These are phyloP conservation scores for Trididemnum clinides DNA, from an alignment of 23 tunicate genomes.

Conservation along the genomic window DNA sequence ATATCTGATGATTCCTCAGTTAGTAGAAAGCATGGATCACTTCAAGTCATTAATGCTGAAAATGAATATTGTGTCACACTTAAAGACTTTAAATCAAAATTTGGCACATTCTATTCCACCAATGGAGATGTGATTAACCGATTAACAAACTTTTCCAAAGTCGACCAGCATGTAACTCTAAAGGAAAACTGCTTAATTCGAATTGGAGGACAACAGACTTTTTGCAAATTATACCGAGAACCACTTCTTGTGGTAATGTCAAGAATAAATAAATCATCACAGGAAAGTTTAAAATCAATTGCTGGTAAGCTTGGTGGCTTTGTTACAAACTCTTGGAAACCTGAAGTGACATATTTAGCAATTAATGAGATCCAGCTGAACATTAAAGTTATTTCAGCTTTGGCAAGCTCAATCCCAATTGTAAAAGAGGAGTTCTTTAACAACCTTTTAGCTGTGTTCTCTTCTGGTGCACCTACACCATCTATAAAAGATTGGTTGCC, in stretches of 20 bases:
- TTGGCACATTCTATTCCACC: slow-evolving; percentile 51
- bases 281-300: slow-evolving; percentile 3
- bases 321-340: slow-evolving; percentile 37
- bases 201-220: slow-evolving; percentile 60
- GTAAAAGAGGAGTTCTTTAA: slow-evolving; percentile 31
- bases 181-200: slow-evolving; percentile 27
- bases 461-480: background rate
- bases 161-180: background rate
- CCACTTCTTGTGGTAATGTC: slow-evolving; percentile 33
- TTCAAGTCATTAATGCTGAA: background rate
- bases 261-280: background rate
- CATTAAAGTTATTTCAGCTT: slow-evolving; percentile 62
- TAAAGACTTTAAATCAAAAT: slow-evolving; percentile 64
- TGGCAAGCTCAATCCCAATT: slow-evolving; percentile 50
- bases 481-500: slow-evolving; percentile 39
- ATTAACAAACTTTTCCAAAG: slow-evolving; percentile 13
- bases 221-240: slow-evolving; percentile 15
- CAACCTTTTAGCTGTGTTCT: background rate
- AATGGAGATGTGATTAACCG: background rate
- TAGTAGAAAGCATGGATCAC: slow-evolving; percentile 70
- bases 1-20: slow-evolving; percentile 69
- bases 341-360: slow-evolving; percentile 48
- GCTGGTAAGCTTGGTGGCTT: slow-evolving; percentile 42
- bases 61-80: slow-evolving; percentile 1
- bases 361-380: slow-evolving; percentile 49